Base-by-base conservation (phyloP, 2,113 vertebrate genomes). In the Mesocricetus auratus region DNA sequence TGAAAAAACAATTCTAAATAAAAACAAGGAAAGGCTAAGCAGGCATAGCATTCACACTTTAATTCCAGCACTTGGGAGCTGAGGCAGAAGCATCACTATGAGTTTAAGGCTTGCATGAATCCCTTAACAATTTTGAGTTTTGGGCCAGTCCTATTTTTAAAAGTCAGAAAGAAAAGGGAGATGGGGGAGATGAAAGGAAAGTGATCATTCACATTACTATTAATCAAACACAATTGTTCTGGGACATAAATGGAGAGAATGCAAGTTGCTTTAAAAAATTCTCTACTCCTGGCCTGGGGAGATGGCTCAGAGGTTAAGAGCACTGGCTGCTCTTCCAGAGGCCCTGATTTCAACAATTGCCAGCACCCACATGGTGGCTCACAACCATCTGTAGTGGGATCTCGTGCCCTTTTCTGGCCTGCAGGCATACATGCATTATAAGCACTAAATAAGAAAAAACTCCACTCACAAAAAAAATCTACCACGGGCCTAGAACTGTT, bases 201-300 rank as follows among this genome's bases (percentile, higher is more conserved):
- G n/a, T 77, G 33, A 92, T 50, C 91, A 92, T n/a, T 68, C 50
- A 0, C 4, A 50, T 62, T 17, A 82, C 29, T 62, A 87, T 56
- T 91, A 86, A 94, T 92, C 69, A 86, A 96, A 71, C 42, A 62
- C 4, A 85, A 24, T 68, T 75, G 13, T 89, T 95, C 21, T 75
- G 53, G 66, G 17, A 93, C 11, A 29, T 78, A 68, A 86, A 91
- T 1, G 50, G 8, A 82, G 62, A 89, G 15, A 96, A 90, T 50
- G 58, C 60, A 94, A 94, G 86, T 94, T 94, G 24, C n/a, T 91
- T 90, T 91, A 21, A 81, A 77, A 90, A 93, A 93, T 19, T 15
- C 2, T 6, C 9, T 2, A 29, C 62, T 31, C 26, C 3, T 53
- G 50, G 4, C 8, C 12, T 53, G 50, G 50, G 12, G 11, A 15